A percentile compares a stretch with the other conserved stretches of the same genome.
phyloP scores from a whole-genome alignment of 2,113 vertebrate species.

The Hassar affinis region DNA sequence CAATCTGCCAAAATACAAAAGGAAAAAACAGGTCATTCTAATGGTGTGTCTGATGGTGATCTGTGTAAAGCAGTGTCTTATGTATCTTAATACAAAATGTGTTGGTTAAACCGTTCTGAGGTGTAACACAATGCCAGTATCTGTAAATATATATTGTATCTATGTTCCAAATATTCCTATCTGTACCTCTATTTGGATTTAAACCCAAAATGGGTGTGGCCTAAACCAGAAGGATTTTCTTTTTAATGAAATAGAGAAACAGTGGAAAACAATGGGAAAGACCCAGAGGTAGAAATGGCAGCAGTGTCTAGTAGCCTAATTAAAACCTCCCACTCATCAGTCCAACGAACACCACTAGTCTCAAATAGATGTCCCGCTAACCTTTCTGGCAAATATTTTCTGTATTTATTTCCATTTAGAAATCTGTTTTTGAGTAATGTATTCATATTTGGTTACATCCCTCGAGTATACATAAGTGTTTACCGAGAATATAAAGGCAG shows the following conservation, averaged over 20 bases:
- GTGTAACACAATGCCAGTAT: neutral
- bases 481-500: conserved; percentile 41
- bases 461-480: neutral
- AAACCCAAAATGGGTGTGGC: neutral
- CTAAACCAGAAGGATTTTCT: neutral
- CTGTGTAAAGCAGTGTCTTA: neutral
- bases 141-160: neutral
- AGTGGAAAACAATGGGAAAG: neutral
- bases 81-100: neutral
- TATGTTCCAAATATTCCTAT: neutral
- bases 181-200: neutral
- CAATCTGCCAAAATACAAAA: neutral
- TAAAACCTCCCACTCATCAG: neutral
- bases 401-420: neutral
- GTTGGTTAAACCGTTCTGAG: neutral
- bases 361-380: neutral
- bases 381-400: neutral
- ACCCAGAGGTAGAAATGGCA: neutral
- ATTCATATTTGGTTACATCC: neutral
- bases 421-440: neutral
- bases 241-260: neutral
- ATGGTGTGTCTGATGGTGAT: too few species aligned
- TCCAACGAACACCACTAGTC: neutral
- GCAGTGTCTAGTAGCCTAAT: neutral
- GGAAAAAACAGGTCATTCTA: neutral